Conservation (phyloP, 2,888 invertebrate species). For the Diarsia mendica region DNA sequence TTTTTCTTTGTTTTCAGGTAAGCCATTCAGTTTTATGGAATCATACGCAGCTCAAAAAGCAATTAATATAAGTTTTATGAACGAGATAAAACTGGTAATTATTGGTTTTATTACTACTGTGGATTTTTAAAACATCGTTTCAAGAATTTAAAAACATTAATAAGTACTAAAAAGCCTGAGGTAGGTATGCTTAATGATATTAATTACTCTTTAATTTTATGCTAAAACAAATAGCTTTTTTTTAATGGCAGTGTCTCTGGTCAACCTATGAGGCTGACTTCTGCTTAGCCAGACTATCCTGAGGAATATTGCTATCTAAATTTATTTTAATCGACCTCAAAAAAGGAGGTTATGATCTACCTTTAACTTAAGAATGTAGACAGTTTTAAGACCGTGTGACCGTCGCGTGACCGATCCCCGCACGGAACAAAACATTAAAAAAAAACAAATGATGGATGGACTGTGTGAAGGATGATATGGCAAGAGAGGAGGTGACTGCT, state of each 20-base stretch:
- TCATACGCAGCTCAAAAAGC: slow-evolving; percentile 10
- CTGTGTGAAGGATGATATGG: too few relatives aligned
- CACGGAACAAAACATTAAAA: too few relatives aligned
- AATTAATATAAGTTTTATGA: slow-evolving; percentile 28
- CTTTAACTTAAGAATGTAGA: not conserved
- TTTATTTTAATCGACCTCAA: not conserved
- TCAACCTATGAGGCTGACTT: too few relatives aligned
- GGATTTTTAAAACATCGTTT: slow-evolving; percentile 9
- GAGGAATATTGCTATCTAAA: not conserved
- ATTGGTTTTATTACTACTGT: slow-evolving; percentile 24
- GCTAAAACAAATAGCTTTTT: not conserved
- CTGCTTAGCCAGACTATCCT: too few relatives aligned
- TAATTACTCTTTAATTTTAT: not conserved
- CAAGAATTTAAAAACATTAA: slow-evolving; percentile 21
- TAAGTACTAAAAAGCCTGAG: not conserved
- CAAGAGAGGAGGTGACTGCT: too few relatives aligned
- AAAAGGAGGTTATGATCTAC: not conserved
- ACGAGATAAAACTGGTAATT: slow-evolving; percentile 41
- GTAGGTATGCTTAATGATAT: not conserved
- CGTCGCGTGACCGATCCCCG: too few relatives aligned
- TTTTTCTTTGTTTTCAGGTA: slow-evolving; percentile 61
- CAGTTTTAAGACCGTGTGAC: too few relatives aligned
- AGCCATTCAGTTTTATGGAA: slow-evolving; percentile 33
- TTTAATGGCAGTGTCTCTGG: too few relatives aligned
- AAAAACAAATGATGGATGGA: too few relatives aligned